Base-by-base conservation (phyloP, 1,140 invertebrate species). In the Gyrodactylus salaris region DNA sequence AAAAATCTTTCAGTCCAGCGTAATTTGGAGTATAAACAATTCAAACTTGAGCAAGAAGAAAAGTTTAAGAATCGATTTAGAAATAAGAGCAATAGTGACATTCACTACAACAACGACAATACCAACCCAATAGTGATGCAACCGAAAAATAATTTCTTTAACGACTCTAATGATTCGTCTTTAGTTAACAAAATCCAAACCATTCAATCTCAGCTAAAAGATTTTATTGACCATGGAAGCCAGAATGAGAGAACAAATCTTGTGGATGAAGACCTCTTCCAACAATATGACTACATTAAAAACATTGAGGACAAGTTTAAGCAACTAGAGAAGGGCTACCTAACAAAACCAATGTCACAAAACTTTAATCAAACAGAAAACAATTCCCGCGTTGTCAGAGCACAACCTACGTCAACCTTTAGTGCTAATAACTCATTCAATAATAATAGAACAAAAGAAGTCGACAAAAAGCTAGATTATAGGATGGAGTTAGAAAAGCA, bases 11-110 rank as follows among this genome's bases (percentile, higher is more conserved):
- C n/a, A n/a, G 7, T 54, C 7, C 7, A 54, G n/a, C 34, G 70
- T 20, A 71, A 71, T 22, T 20, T 25, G 2, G 70, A 71, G 25
- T 71, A 71, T 25, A 71, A 71, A 20, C 24, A 71, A n/a, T 71
- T 71, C 23, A 71, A 71, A 71, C 25, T 20, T 16, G 20, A 25
- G 1, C 21, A 71, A 25, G 70, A 24, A 24, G 70, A 71, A 71
- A 71, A 71, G 21, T 71, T 71, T 25, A 22, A 25, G n/a, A 71
- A 71, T 71, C 7, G 70, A 24, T 71, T 71, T 71, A 16, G 1
- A 71, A 71, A 22, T 25, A 71, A 71, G 20, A 71, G 1, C n/a
- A n/a, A 20, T 0, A n/a, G 25, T 25, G n/a, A 1, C 25, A n/a
- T n/a, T n/a, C n/a, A n/a, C n/a, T n/a, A n/a, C n/a, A n/a, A n/a